Conservation (phyloP, 1,140 invertebrate species). For the Atta texana region DNA sequence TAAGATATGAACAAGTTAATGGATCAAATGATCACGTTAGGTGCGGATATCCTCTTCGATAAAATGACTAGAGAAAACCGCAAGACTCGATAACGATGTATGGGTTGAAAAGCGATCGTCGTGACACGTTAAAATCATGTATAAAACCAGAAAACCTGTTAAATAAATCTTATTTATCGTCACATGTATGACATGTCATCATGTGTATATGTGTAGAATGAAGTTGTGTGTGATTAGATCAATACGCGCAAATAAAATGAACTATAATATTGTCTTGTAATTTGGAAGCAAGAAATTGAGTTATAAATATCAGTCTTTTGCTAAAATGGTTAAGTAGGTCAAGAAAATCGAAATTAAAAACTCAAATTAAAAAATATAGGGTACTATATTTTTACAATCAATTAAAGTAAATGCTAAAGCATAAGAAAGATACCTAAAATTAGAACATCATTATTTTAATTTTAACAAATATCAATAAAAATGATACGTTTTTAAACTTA, state of each 20-base stretch:
- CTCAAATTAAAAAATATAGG: background rate
- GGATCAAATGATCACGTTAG: constrained; percentile 11
- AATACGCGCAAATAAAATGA: background rate
- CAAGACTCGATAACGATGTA: constrained; percentile 65
- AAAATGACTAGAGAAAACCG: constrained; percentile 57
- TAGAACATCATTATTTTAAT: background rate
- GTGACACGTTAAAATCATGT: background rate
- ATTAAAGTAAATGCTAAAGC: background rate
- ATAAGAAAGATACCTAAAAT: background rate
- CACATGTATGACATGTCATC: background rate
- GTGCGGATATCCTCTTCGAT: constrained; percentile 35
- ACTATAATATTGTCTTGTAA: background rate
- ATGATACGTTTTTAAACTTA: background rate
- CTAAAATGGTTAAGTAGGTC: background rate
- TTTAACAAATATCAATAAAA: background rate
- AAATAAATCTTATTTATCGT: constrained; percentile 63
- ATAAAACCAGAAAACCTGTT: constrained; percentile 51
- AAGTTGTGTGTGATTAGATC: constrained; percentile 21
- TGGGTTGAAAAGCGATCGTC: constrained; percentile 42
- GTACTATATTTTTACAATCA: background rate
- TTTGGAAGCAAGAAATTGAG: background rate
- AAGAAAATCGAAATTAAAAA: background rate
- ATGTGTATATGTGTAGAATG: background rate
- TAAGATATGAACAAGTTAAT: constrained; percentile 18
- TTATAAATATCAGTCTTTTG: background rate